These are phyloP conservation scores for Dicyrtomina minuta DNA, from an alignment of 2,888 invertebrate species.

Conservation along the genomic window DNA sequence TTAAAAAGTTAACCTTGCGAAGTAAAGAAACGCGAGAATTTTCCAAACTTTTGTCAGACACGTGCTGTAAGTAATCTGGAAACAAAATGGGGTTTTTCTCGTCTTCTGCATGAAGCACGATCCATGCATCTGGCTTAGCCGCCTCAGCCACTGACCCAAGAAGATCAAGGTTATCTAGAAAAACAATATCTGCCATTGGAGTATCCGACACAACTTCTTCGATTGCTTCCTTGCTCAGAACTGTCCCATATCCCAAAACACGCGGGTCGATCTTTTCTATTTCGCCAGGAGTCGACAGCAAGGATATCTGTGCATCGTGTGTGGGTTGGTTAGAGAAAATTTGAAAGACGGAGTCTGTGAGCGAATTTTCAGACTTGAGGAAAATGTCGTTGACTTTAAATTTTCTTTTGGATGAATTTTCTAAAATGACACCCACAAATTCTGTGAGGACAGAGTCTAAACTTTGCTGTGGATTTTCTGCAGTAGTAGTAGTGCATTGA, in stretches of 20 bases:
- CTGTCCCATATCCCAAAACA: not conserved
- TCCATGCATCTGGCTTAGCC: not conserved
- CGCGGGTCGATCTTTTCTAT: constrained; percentile 5
- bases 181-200: not conserved
- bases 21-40: not conserved
- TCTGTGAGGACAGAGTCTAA: not conserved
- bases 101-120: not conserved
- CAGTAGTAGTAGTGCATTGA: not conserved
- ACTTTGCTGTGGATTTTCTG: not conserved
- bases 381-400: constrained; percentile 53
- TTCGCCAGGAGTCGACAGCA: not conserved
- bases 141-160: not conserved
- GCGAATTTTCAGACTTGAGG: not conserved
- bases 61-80: not conserved
- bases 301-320: not conserved
- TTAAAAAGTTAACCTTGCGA: too few relatives aligned
- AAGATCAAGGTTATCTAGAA: not conserved
- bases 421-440: constrained; percentile 52
- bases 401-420: constrained; percentile 55
- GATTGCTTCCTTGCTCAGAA: not conserved
- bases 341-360: not conserved
- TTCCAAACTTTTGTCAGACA: not conserved
- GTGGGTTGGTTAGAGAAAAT: not conserved
- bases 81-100: not conserved
- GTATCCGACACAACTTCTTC: not conserved